These are phyloP conservation scores for Catamblyrhynchus diadema DNA, from an alignment of 2,797 vertebrate genomes.

Conservation along the genomic window DNA sequence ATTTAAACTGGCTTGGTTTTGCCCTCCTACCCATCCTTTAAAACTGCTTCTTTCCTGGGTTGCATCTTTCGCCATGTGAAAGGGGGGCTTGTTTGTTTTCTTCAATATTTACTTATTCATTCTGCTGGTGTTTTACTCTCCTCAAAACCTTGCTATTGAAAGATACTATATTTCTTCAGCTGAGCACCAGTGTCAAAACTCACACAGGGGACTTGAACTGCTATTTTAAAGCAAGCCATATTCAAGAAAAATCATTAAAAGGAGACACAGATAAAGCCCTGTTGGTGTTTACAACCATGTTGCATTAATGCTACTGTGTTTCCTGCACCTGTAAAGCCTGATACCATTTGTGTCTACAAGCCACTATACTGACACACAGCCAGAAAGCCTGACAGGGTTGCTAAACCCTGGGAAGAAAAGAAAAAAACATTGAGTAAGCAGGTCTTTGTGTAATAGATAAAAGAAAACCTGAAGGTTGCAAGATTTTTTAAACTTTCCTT, in stretches of 20 bases:
- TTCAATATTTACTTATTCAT: background rate
- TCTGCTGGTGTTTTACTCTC: background rate
- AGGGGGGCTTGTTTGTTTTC: background rate
- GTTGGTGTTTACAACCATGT: background rate
- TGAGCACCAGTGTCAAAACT: background rate
- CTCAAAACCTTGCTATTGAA: background rate
- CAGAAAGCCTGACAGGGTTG: background rate
- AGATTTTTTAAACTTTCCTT: background rate
- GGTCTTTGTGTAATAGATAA: background rate
- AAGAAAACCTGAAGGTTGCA: background rate
- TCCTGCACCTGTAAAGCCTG: background rate
- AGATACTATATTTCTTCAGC: background rate
- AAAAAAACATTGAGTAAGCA: background rate
- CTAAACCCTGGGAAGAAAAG: background rate
- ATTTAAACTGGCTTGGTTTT: background rate
- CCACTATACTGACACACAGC: background rate
- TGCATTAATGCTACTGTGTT: background rate
- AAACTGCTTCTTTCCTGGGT: background rate
- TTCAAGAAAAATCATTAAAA: slow-evolving; percentile 17
- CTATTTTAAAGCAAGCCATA: background rate
- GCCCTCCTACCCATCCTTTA: background rate
- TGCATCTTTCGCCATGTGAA: background rate
- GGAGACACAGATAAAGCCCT: background rate
- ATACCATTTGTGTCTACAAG: background rate
- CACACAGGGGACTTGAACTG: background rate